Conservation (phyloP, 2,888 invertebrate species). For the Linnaemya vulpina region DNA sequence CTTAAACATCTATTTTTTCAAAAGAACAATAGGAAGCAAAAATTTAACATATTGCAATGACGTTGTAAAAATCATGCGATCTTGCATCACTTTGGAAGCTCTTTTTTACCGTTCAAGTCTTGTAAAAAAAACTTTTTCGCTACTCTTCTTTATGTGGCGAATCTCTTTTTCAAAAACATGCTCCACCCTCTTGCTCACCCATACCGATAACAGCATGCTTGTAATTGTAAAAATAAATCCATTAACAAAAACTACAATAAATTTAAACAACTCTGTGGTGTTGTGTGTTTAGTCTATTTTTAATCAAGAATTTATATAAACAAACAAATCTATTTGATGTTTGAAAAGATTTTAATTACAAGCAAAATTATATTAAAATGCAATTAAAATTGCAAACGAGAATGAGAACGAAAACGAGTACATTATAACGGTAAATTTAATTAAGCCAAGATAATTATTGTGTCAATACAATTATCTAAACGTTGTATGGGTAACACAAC, state of each 20-base stretch:
- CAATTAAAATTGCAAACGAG: conserved; percentile 34
- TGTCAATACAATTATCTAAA: conserved; percentile 62
- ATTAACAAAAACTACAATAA: conserved; percentile 12
- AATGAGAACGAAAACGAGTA: neutral
- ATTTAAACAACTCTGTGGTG: conserved; percentile 19
- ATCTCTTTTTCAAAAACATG: neutral
- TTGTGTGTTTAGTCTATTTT: conserved; percentile 27
- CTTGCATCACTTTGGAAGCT: no score
- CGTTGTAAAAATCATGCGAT: no score
- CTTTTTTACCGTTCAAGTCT: no score
- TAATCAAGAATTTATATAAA: conserved; percentile 13
- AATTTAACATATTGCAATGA: no score
- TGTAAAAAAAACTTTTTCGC: no score
- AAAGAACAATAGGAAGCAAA: no score
- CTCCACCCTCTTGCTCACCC: neutral
- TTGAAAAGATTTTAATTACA: conserved; percentile 27
- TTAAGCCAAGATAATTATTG: conserved; percentile 62
- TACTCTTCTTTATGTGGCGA: neutral
- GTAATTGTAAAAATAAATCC: conserved; percentile 19
- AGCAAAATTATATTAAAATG: conserved; percentile 33
- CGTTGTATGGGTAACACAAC: conserved; percentile 9
- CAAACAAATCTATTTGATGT: conserved; percentile 33
- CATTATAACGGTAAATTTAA: conserved; percentile 53
- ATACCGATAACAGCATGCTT: neutral
- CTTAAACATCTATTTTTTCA: no score